Base-by-base conservation (phyloP, 64 coral and sea anemone species). In the Stichodactyla mertensii region DNA sequence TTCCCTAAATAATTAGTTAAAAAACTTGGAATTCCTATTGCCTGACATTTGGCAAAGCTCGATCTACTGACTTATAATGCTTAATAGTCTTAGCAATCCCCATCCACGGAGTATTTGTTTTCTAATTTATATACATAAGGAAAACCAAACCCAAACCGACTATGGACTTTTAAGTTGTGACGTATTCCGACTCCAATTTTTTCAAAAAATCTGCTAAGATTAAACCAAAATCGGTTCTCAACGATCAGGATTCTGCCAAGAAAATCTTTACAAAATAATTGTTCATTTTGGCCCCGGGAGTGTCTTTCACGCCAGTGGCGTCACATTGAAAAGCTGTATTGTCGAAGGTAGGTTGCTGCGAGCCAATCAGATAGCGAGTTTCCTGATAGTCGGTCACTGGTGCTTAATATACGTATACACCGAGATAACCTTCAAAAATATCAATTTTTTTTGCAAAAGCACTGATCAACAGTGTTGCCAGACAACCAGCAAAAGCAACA, bases 371-470 rank as follows among this genome's bases (percentile, higher is more conserved):
- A 66, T 66, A 11, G 19, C 4, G 9, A 66, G 62, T 20, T 66
- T 66, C 62, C 62, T 8, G 20, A 7, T 5, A n/a, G 62, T n/a
- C 62, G 6, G 22, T 66, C 62, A 66, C 7, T 8, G 62, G 62
- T 5, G 62, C 36, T 45, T 45, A 45, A 15, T 16, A 66, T 66
- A 5, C 62, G 4, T 13, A 31, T 74, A 36, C 22, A 74, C 69
- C 9, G 22, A 31, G 26, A 74, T 74, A 74, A 74, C 8, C 26
- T 74, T 31, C 69, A 74, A 74, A 74, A 74, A 74, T 74, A 36
- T 74, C 69, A 74, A 74, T 27, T 74, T 74, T 74, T 74, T 74
- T 74, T 74, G 69, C 7, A 74, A 74, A 74, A 74, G 24, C 69
- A 74, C 69, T 31, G 69, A 74, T 74, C 23, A 9, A 74, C 69